A percentile compares a stretch with the other conserved stretches of the same genome.
These are phyloP conservation scores for Brenthis daphne DNA, from an alignment of 2,888 invertebrate genomes.

Conservation along the genomic window DNA sequence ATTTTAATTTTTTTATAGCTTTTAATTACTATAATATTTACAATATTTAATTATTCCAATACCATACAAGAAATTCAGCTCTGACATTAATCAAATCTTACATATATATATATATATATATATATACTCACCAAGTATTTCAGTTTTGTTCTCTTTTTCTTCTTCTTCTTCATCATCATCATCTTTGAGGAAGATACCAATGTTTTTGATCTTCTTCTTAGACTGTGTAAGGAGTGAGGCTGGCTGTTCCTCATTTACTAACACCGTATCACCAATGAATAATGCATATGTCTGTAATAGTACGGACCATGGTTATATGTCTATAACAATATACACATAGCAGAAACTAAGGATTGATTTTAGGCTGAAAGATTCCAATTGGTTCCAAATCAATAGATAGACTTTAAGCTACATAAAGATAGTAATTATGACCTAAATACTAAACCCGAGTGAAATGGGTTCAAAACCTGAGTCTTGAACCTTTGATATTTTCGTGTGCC, in stretches of 20 bases:
- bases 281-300: slow-evolving; percentile 87
- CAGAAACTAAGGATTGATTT: background rate
- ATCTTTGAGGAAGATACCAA: slow-evolving; percentile 96
- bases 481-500: too few relatives aligned
- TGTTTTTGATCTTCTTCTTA: slow-evolving; percentile 97
- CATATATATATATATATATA: too few relatives aligned
- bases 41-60: background rate
- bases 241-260: slow-evolving; percentile 94
- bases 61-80: background rate
- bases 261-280: slow-evolving; percentile 98
- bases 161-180: slow-evolving; percentile 93
- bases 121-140: slow-evolving; percentile 85
- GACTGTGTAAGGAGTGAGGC: slow-evolving; percentile 94
- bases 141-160: slow-evolving; percentile 88
- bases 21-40: too few relatives aligned
- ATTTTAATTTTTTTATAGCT: too few relatives aligned
- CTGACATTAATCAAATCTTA: background rate
- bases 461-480: too few relatives aligned
- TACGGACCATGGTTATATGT: background rate
- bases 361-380: too few relatives aligned
- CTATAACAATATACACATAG: too few relatives aligned
- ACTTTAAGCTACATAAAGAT: too few relatives aligned
- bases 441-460: too few relatives aligned
- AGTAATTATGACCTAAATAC: too few relatives aligned
- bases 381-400: too few relatives aligned